Evolutionary conservation across 1,140 invertebrate genomes (phyloP).

Genomic region (Episyrphus balteatus): DNA sequence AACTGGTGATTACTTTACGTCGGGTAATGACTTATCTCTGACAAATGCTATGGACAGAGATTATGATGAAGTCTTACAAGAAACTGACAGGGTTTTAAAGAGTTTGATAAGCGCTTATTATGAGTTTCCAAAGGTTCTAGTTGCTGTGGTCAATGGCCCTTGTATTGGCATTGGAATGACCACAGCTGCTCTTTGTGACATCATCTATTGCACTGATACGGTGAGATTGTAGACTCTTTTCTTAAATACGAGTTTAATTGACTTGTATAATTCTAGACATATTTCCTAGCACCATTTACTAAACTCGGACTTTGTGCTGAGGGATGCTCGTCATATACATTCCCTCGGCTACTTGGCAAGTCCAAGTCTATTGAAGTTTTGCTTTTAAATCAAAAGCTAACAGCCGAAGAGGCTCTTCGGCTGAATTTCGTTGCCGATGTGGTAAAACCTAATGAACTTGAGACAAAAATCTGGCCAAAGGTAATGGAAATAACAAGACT

Average conservation of each 20-base stretch:
- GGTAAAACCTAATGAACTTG: constrained; percentile 43
- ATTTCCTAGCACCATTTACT: constrained; percentile 78
- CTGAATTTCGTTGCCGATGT: constrained; percentile 62
- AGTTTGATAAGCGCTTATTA: constrained; percentile 71
- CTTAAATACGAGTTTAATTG: background rate
- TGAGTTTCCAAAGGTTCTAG: constrained; percentile 76
- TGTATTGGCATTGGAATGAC: constrained; percentile 87
- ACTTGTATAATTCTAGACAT: constrained; percentile 41
- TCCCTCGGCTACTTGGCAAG: constrained; percentile 69
- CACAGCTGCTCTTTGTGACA: constrained; percentile 72
- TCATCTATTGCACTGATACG: constrained; percentile 72
- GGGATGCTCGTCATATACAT: constrained; percentile 72
- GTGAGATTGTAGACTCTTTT: constrained; percentile 24
- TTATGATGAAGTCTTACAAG: constrained; percentile 13
- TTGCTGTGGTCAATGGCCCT: constrained; percentile 85
- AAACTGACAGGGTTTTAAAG: constrained; percentile 36
- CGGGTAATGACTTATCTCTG: constrained; percentile 72
- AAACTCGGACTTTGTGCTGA: constrained; percentile 70
- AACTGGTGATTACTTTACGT: constrained; percentile 67
- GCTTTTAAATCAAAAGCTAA: constrained; percentile 67
- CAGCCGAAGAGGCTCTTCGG: constrained; percentile 59
- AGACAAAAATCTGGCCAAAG: constrained; percentile 45
- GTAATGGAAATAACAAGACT: constrained; percentile 41
- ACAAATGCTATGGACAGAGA: constrained; percentile 4
- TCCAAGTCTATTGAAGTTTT: constrained; percentile 68